Evolutionary conservation across 37 sponge, comb jelly and placozoan genomes (phyloP).

Genomic region (Cliona cf. orientalis): DNA sequence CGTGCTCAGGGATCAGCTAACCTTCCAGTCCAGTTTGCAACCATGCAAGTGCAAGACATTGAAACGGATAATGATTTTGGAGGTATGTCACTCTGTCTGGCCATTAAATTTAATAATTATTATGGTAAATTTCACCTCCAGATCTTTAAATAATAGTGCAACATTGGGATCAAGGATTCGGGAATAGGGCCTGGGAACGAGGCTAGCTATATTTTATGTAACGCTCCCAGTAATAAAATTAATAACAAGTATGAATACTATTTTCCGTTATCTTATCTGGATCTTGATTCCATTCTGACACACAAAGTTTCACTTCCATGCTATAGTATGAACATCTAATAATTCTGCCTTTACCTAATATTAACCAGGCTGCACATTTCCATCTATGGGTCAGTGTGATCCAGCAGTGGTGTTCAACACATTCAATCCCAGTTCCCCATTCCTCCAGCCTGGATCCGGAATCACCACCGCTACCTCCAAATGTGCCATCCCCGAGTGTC

Average conservation of each 20-base stretch:
- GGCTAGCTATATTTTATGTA: too few species aligned
- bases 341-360: too few species aligned
- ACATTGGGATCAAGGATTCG: too few species aligned
- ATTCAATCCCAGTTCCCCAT: neutral
- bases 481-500: neutral
- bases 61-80: neutral
- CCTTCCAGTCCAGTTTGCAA: neutral
- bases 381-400: neutral
- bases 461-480: neutral
- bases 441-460: neutral
- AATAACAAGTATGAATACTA: too few species aligned
- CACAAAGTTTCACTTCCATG: too few species aligned
- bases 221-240: too few species aligned
- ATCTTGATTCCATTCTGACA: too few species aligned
- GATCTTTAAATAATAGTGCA: neutral
- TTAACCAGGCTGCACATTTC: too few species aligned
- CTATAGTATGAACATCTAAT: too few species aligned
- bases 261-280: too few species aligned
- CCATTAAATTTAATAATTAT: neutral
- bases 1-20: neutral
- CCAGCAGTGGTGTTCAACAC: neutral
- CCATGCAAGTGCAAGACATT: neutral
- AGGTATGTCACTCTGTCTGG: neutral
- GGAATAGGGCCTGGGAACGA: too few species aligned
- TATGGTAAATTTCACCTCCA: neutral